phyloP scores from a whole-genome alignment of 2,888 invertebrate genomes.

The Neoaliturus tenellus region DNA sequence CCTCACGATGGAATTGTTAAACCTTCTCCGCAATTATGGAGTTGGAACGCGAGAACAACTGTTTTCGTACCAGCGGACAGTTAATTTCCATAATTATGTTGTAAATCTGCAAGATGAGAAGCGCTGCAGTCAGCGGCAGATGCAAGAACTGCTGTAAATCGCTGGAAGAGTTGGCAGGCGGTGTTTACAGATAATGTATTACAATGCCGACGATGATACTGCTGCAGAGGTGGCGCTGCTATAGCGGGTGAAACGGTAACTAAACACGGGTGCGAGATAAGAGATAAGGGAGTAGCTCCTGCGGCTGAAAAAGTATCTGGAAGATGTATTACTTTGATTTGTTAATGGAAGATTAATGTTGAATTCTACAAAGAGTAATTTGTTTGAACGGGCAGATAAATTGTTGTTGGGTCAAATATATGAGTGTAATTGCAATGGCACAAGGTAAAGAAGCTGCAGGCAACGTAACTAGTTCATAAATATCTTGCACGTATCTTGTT shows the following conservation, averaged over 20 bases:
- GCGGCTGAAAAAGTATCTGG: background rate
- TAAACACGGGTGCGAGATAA: background rate
- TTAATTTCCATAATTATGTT: background rate
- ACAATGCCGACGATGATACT: background rate
- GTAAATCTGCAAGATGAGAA: constrained; percentile 6
- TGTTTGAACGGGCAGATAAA: background rate
- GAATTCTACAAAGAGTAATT: background rate
- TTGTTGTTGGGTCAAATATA: too few species aligned
- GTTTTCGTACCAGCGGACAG: too few species aligned
- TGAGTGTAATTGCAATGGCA: too few species aligned
- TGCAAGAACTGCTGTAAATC: constrained; percentile 2
- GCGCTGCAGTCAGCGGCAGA: background rate
- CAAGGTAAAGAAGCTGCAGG: too few species aligned
- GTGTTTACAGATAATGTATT: background rate
- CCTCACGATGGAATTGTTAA: too few species aligned
- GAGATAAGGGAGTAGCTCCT: background rate
- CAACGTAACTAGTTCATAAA: too few species aligned
- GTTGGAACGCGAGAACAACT: too few species aligned
- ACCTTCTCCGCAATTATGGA: too few species aligned
- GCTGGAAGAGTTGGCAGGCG: background rate
- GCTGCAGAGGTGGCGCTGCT: background rate
- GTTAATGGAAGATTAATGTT: background rate
- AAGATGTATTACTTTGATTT: background rate
- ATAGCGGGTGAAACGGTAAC: background rate
- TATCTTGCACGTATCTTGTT: too few species aligned